phyloP scores from a whole-genome alignment of 2,113 vertebrate species.

The Pangasianodon gigas region DNA sequence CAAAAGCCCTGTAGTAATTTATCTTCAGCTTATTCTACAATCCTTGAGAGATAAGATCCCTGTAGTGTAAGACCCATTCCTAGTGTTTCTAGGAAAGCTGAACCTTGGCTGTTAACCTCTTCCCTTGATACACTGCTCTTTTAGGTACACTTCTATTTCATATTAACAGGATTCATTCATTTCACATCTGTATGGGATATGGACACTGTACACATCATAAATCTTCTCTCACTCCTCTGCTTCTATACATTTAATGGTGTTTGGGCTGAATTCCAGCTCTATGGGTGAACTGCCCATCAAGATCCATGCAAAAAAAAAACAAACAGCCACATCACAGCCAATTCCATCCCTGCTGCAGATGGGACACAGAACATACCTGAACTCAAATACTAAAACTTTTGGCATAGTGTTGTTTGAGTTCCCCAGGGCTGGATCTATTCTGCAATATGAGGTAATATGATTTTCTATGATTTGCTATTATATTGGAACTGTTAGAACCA shows the following conservation, averaged over 20 bases:
- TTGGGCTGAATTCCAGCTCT: neutral
- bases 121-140: neutral
- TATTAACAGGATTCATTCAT: neutral
- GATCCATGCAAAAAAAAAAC: neutral
- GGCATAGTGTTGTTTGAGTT: neutral
- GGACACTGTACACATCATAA: neutral
- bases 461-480: neutral
- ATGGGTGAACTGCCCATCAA: neutral
- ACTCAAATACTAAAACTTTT: neutral
- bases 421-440: neutral
- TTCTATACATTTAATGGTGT: constrained; percentile 7
- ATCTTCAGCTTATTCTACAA: constrained; percentile 14
- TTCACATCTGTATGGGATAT: constrained; percentile 17
- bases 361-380: neutral
- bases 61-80: neutral
- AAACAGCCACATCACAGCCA: neutral
- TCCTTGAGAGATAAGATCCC: neutral
- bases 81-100: neutral
- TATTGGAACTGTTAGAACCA: neutral
- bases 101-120: neutral
- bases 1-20: neutral
- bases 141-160: constrained; percentile 7
- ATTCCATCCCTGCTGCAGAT: neutral
- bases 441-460: neutral
- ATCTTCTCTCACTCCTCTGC: neutral